Evolutionary conservation across 2,797 vertebrate species (phyloP).

Genomic region (Myotis vivesi): DNA sequence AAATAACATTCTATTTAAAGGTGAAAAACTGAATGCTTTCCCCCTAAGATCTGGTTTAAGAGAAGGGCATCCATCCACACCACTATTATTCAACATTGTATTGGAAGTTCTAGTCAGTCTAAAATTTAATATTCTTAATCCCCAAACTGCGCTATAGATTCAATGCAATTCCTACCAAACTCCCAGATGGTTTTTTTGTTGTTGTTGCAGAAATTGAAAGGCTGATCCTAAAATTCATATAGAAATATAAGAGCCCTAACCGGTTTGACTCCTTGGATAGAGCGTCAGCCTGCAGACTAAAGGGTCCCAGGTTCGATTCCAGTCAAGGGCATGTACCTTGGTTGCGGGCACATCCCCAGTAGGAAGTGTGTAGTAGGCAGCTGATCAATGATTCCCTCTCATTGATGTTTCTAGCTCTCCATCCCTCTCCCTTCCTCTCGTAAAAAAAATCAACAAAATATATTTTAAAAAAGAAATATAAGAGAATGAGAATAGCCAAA

Average conservation of each 20-base stretch:
- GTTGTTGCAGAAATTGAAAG: constrained; percentile 9
- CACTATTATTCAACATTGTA: neutral
- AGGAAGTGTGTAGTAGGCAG: too few relatives aligned
- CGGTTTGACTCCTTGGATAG: too few relatives aligned
- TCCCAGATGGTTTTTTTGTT: neutral
- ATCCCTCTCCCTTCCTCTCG: too few relatives aligned
- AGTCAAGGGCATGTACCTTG: too few relatives aligned
- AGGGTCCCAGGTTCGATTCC: too few relatives aligned
- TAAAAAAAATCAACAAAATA: too few relatives aligned
- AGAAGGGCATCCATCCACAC: neutral
- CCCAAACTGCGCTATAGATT: neutral
- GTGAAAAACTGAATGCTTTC: neutral
- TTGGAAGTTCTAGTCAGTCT: neutral
- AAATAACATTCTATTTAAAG: neutral
- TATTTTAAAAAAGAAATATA: neutral
- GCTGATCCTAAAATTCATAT: neutral
- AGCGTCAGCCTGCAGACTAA: too few relatives aligned
- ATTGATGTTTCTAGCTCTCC: too few relatives aligned
- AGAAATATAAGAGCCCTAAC: neutral
- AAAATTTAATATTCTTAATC: neutral
- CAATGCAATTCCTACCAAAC: neutral
- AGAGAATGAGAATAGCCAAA: neutral
- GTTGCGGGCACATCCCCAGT: too few relatives aligned
- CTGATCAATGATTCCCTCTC: too few relatives aligned
- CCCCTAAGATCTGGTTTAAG: neutral